Conservation (phyloP, 2,797 vertebrate genomes). For the Synanceia verrucosa region DNA sequence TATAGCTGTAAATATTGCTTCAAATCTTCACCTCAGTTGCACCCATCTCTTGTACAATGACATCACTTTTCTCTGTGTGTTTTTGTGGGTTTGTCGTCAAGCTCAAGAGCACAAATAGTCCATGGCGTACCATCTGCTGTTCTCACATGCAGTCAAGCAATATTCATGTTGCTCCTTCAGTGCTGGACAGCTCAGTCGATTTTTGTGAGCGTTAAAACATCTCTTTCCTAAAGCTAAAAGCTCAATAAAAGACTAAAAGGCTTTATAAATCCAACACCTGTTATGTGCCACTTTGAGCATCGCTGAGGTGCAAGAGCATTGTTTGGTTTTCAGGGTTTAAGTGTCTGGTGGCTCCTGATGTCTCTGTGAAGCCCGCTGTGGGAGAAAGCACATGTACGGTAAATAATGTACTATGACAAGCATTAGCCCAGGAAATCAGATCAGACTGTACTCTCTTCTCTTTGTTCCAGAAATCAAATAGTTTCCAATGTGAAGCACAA, state of each 20-base stretch:
- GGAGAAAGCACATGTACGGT: conserved; percentile 8
- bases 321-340: not conserved
- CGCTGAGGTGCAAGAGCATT: not conserved
- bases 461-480: conserved; percentile 35
- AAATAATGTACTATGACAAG: conserved; percentile 15
- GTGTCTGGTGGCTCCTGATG: conserved; percentile 4
- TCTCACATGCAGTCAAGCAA: conserved; percentile 12
- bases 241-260: not conserved
- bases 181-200: not conserved
- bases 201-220: not conserved
- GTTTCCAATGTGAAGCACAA: conserved; percentile 23
- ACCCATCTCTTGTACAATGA: conserved; percentile 22
- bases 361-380: conserved; percentile 5
- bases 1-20: not conserved
- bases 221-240: not conserved
- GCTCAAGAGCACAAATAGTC: conserved; percentile 29
- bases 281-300: conserved; percentile 3
- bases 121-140: conserved; percentile 18
- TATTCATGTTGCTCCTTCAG: not conserved
- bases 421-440: conserved; percentile 6
- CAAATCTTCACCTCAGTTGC: conserved; percentile 5
- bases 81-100: conserved; percentile 25
- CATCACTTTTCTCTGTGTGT: conserved; percentile 31
- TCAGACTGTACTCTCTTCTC: conserved; percentile 3
- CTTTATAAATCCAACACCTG: not conserved